Conservation (phyloP, 1,140 invertebrate genomes). For the Armadillidium nasatum region DNA sequence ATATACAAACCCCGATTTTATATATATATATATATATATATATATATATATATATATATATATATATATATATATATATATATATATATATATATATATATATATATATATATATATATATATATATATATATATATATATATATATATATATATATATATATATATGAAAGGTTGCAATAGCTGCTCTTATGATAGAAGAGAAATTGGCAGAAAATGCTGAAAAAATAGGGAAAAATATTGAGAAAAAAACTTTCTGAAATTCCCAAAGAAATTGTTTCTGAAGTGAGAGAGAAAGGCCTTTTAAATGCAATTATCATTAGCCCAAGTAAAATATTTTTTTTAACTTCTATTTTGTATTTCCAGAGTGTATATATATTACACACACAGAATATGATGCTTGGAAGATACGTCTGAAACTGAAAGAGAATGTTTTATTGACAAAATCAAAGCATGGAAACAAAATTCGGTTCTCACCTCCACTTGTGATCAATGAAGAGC, state of each 20-base stretch:
- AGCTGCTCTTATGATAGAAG: conserved; percentile 76
- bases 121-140: too few relatives aligned
- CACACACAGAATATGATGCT: background rate
- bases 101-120: too few relatives aligned
- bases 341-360: too few relatives aligned
- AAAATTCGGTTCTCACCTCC: conserved; percentile 94
- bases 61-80: too few relatives aligned
- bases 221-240: conserved; percentile 69
- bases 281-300: conserved; percentile 80
- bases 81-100: too few relatives aligned
- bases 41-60: too few relatives aligned
- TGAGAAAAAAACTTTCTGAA: conserved; percentile 68
- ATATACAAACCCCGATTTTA: too few relatives aligned
- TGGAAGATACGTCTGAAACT: conserved; percentile 69
- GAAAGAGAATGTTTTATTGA: conserved; percentile 81
- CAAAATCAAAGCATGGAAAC: conserved; percentile 93
- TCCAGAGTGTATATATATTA: too few relatives aligned
- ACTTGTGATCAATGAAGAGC: conserved; percentile 74
- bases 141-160: too few relatives aligned
- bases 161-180: conserved; percentile 61
- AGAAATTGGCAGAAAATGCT: conserved; percentile 84
- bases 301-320: conserved; percentile 94
- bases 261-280: conserved; percentile 70
- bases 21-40: too few relatives aligned
- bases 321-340: conserved; percentile 68